phyloP scores from a whole-genome alignment of 2,113 vertebrate genomes.

The Istiophorus platypterus region DNA sequence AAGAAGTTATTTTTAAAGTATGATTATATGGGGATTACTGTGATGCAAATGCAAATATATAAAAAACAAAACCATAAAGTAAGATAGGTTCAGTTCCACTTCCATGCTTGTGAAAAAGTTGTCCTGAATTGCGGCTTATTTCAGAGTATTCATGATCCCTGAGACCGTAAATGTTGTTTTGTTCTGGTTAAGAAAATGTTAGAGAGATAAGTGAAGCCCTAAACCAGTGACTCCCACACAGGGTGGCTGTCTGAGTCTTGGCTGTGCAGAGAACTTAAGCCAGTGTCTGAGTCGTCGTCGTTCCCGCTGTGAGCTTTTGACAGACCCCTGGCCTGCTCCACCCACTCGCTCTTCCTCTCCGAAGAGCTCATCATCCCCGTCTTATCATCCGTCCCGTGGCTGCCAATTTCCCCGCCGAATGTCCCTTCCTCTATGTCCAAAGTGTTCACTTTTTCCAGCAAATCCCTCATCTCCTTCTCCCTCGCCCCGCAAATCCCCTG shows the following conservation, averaged over 20 bases:
- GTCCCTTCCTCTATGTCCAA: constrained; percentile 78
- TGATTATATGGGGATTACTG: background rate
- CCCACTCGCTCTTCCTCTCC: constrained; percentile 81
- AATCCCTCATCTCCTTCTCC: constrained; percentile 88
- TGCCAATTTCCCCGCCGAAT: constrained; percentile 32
- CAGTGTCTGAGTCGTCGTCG: constrained; percentile 96
- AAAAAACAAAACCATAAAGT: background rate
- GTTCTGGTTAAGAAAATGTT: background rate
- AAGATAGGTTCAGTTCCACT: background rate
- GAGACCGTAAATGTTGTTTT: constrained; percentile 16
- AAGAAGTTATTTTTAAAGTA: constrained; percentile 8
- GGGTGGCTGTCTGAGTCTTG: constrained; percentile 93
- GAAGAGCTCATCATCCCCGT: constrained; percentile 51
- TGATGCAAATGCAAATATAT: background rate
- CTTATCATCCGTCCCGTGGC: constrained; percentile 31
- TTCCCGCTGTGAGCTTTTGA: constrained; percentile 85
- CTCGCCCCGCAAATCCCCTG: constrained; percentile 86
- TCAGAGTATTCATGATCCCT: constrained; percentile 27
- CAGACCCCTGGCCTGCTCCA: constrained; percentile 87
- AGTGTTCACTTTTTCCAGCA: constrained; percentile 87
- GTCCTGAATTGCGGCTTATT: background rate
- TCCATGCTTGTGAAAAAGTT: background rate
- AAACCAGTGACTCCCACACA: constrained; percentile 93
- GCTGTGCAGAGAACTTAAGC: constrained; percentile 96
- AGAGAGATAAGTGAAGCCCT: constrained; percentile 50